These are phyloP conservation scores for Sinotaia quadrata DNA, from an alignment of 2,888 invertebrate genomes.

Conservation along the genomic window DNA sequence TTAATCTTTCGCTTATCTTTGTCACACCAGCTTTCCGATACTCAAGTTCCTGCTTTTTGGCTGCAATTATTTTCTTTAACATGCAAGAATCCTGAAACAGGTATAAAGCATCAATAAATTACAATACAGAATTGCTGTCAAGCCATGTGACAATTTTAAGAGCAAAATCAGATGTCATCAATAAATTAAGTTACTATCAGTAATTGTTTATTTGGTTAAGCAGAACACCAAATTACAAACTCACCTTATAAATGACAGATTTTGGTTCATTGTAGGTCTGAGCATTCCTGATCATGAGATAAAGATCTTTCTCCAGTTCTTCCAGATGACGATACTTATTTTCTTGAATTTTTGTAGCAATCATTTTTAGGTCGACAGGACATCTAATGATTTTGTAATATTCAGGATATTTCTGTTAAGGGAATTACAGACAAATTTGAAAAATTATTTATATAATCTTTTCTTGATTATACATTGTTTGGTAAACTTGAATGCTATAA, in stretches of 20 bases:
- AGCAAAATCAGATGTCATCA: too few species aligned
- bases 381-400: conserved; percentile 94
- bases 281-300: conserved; percentile 93
- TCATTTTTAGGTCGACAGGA: conserved; percentile 94
- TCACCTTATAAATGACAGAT: conserved; percentile 91
- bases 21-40: conserved; percentile 67
- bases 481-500: too few species aligned
- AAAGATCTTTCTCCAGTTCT: conserved; percentile 91
- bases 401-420: conserved; percentile 85
- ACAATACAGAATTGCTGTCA: too few species aligned
- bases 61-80: conserved; percentile 82
- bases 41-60: conserved; percentile 65
- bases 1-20: conserved; percentile 82
- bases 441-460: too few species aligned
- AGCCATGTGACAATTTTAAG: too few species aligned
- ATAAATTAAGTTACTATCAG: too few species aligned
- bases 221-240: neutral
- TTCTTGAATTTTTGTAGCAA: conserved; percentile 90
- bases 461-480: too few species aligned
- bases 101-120: too few species aligned
- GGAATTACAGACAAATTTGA: conserved; percentile 30
- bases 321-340: conserved; percentile 83
- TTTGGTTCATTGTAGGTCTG: conserved; percentile 97
- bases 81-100: conserved; percentile 83
- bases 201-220: too few species aligned